Percentiles rank a stretch among this genome's conserved stretches.
Evolutionary conservation across 2,113 vertebrate genomes (phyloP).

Genomic region (Bambusicola thoracicus): DNA sequence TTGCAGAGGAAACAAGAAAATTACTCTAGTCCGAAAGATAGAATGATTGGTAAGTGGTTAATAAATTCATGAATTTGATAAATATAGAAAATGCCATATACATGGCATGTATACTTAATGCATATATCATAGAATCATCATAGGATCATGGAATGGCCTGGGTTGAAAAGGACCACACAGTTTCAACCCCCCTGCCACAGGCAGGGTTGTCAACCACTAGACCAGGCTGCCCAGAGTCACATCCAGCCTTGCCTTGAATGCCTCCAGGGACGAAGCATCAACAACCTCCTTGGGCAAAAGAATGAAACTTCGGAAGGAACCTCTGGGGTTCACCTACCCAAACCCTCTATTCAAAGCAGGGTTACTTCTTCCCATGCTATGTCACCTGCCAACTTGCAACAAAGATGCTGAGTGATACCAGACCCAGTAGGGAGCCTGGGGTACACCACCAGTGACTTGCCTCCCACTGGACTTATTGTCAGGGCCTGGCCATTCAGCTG

Average conservation of each 20-base stretch:
- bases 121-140: neutral
- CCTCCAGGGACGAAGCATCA: no score
- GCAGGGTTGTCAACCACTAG: no score
- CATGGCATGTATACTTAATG: neutral
- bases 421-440: rapidly evolving
- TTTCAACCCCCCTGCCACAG: no score
- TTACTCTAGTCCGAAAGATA: neutral
- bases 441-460: neutral
- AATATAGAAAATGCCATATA: neutral
- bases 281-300: no score
- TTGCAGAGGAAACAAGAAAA: neutral
- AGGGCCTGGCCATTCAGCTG: rapidly evolving
- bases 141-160: no score
- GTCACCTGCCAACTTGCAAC: neutral
- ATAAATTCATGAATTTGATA: neutral
- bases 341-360: neutral
- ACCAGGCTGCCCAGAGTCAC: no score
- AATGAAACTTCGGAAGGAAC: neutral
- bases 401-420: rapidly evolving
- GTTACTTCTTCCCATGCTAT: neutral
- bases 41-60: neutral
- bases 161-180: no score
- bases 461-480: neutral
- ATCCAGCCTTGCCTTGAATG: no score
- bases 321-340: neutral